A percentile compares a stretch with the other conserved stretches of the same genome.
Conservation (phyloP, 2,888 invertebrate species). For the Stenodema calcarata region DNA sequence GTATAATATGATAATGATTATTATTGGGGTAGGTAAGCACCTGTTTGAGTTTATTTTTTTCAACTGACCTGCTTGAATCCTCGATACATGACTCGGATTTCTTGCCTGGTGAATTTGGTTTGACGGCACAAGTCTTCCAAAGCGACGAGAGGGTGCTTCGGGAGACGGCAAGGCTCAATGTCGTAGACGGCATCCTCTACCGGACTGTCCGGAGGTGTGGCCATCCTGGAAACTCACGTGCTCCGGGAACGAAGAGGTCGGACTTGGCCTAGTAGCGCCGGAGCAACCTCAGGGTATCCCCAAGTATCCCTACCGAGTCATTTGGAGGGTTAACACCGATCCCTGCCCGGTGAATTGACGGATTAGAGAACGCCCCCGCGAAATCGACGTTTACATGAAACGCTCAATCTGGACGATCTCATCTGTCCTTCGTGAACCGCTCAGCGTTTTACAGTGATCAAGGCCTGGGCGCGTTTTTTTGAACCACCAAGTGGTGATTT, state of each 20-base stretch:
- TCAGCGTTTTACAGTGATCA: neutral
- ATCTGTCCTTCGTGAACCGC: neutral
- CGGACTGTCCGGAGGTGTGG: slow-evolving; percentile 55
- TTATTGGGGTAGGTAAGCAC: no score
- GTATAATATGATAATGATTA: no score
- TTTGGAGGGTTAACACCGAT: neutral
- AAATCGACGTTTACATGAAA: no score
- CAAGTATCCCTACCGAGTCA: neutral
- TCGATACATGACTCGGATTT: slow-evolving; percentile 95
- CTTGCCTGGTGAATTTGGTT: slow-evolving; percentile 93
- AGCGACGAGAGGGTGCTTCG: slow-evolving; percentile 83
- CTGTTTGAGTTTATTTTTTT: neutral
- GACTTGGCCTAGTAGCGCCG: neutral
- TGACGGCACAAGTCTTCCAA: slow-evolving; percentile 89
- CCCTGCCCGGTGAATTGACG: no score
- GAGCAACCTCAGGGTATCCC: neutral
- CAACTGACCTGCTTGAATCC: slow-evolving; percentile 88
- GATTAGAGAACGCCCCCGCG: no score
- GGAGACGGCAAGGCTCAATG: slow-evolving; percentile 78
- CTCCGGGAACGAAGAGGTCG: neutral
- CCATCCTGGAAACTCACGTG: slow-evolving; percentile 36
- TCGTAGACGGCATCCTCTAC: slow-evolving; percentile 87
- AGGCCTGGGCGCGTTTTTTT: neutral
- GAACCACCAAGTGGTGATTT: neutral
- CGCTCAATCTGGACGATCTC: neutral